Base-by-base conservation (phyloP, 2,797 vertebrate species). In the Myotis daubentonii region DNA sequence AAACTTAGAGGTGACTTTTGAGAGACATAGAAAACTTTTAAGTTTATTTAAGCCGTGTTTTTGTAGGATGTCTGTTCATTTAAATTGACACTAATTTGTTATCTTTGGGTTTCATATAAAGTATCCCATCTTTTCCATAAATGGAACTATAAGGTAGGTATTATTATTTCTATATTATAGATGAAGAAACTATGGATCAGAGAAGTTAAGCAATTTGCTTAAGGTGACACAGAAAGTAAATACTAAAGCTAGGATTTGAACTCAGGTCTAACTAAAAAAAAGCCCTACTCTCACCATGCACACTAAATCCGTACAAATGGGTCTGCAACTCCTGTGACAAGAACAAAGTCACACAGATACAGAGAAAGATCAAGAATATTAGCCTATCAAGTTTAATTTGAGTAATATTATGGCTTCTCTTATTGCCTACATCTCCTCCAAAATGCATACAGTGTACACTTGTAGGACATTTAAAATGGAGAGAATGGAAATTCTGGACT, bases 1-100 rank as follows among this genome's bases (percentile, higher is more conserved):
- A 33, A 17, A 87, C 25, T 70, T 94, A 83, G 12, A 80, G 12
- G 11, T 89, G 82, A 84, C 38, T 83, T 93, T 84, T 75, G 57
- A 83, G 30, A 80, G 57, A n/a, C 2, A 30, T 36, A 85, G 41
- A 22, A 44, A 85, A 62, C 2, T 71, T 93, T 71, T 60, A 16
- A 86, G 82, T 66, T 49, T 92, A 44, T 68, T 91, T 71, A 85
- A 95, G 55, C 7, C 44, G 1, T 88, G 22, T 36, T 49, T 74
- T 70, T 68, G 22, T 66, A 72, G 23, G n/a, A 81, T 36, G 4
- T 47, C 17, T 57, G 25, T 72, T 78, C 6, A 36, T 53, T 71
- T 87, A 66, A 72, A 78, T 20, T 91, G 78, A 72, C 12, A 83
- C 3, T n/a, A 68, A 74, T 41, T 47, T 94, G 25, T 83, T 53